These are phyloP conservation scores for Eulemur rufifrons DNA, from an alignment of 2,113 vertebrate genomes.

Conservation along the genomic window DNA sequence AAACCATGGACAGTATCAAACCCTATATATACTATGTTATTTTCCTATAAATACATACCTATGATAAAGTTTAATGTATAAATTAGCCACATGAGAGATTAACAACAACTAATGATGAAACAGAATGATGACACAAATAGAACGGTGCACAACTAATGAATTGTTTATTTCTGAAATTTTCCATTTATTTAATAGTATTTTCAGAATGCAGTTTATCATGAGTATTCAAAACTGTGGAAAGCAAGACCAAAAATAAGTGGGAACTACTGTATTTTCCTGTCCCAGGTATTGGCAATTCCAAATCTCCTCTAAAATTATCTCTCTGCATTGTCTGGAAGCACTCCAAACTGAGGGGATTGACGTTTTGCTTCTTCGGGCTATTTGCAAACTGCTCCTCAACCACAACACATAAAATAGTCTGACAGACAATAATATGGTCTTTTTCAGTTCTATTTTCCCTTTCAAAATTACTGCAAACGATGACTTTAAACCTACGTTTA, in stretches of 20 bases:
- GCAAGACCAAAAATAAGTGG: neutral
- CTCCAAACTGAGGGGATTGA: neutral
- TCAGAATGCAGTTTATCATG: neutral
- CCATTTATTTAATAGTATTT: neutral
- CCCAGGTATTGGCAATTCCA: neutral
- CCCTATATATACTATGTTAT: neutral
- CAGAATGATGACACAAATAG: neutral
- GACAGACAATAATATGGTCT: neutral
- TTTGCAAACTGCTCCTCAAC: conserved; percentile 23
- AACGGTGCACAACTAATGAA: neutral
- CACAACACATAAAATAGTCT: neutral
- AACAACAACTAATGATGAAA: neutral
- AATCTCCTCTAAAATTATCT: neutral
- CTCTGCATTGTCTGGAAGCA: neutral
- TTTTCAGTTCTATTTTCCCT: neutral
- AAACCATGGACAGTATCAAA: neutral
- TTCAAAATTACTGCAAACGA: neutral
- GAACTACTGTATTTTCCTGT: neutral
- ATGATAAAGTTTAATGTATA: neutral
- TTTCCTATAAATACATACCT: neutral
- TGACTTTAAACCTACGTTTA: neutral
- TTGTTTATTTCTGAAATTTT: neutral
- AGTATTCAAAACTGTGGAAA: neutral
- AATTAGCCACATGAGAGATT: neutral
- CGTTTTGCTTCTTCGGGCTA: neutral